Evolutionary conservation across 1,140 invertebrate genomes (phyloP), one percentile per base, ranked within the genome.

Genomic region (Pseudobourletiella spinata): DNA sequence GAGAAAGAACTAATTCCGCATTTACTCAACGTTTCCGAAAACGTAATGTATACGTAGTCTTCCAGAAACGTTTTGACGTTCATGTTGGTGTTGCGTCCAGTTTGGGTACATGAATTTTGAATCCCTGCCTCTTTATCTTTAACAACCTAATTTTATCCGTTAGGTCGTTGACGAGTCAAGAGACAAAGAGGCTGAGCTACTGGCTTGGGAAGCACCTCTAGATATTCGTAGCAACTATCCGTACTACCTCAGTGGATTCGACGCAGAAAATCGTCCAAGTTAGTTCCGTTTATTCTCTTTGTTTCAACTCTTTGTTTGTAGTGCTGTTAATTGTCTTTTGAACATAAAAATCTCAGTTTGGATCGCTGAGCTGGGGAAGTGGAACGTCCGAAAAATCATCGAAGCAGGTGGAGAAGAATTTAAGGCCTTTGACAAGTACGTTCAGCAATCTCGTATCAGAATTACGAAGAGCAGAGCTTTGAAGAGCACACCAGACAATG

Each of bases 381-480:
- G 55, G 55, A 42, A 57, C 14, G n/a, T 57, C n/a, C 6, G 55
- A 15, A 57, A 57, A 25, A 26, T 57, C 3, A 20, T 57, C 3
- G 55, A 57, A 43, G 35, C 55, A 4, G 55, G 55, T 3, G 32
- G 32, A 24, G 55, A 57, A 18, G 20, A 20, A n/a, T 42, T 57
- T 26, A 20, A 43, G 22, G 22, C 42, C n/a, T 57, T 57, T 43
- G 55, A 57, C 24, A 57, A 43, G 24, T 57, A 57, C 18, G 55
- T 57, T 25, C 32, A 57, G 14, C 55, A 57, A 24, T 55, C 52
- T 3, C 28, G 52, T 20, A 14, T 55, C 3, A 3, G 52, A 29
- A 55, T 55, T 24, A 55, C 52, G 26, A 55, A 55, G 29, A 55
- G 52, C 25, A 3, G 52, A 18, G 28, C 52, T 4, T 8, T 55